A percentile compares a stretch with the other conserved stretches of the same genome.
These are phyloP conservation scores for Trypoxylus dichotomus DNA, from an alignment of 1,140 invertebrate genomes.

Conservation along the genomic window DNA sequence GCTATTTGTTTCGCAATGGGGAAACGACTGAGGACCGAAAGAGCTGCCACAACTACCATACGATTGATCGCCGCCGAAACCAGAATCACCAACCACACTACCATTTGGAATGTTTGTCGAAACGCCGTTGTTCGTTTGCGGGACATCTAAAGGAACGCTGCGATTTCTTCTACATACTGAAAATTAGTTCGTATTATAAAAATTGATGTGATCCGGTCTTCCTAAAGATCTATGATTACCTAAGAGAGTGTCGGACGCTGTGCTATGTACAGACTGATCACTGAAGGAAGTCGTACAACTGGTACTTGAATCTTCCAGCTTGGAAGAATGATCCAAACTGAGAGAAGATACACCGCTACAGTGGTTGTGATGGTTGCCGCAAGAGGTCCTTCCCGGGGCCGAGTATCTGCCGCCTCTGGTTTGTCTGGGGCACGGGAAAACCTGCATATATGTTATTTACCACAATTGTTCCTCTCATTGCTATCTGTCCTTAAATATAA, in stretches of 20 bases:
- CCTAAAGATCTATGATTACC: constrained; percentile 33
- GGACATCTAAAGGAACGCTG: constrained; percentile 46
- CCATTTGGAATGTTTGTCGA: constrained; percentile 34
- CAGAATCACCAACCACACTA: constrained; percentile 47
- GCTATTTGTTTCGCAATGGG: constrained; percentile 9
- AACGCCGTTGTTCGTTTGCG: constrained; percentile 33
- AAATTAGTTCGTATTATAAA: not conserved
- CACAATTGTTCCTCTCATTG: not conserved
- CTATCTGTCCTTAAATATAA: constrained; percentile 23
- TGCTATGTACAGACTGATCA: constrained; percentile 47
- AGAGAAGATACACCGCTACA: constrained; percentile 35
- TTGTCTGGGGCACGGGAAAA: constrained; percentile 48
- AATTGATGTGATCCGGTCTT: not conserved
- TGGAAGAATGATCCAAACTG: constrained; percentile 45
- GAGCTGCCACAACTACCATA: constrained; percentile 39
- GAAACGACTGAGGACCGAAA: constrained; percentile 36
- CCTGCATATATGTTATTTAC: constrained; percentile 34
- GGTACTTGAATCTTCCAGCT: constrained; percentile 46
- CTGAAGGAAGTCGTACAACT: constrained; percentile 47
- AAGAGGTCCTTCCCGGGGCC: constrained; percentile 19
- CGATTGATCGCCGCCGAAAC: constrained; percentile 44
- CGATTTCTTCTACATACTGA: constrained; percentile 32
- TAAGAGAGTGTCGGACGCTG: constrained; percentile 47
- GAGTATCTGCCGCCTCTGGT: constrained; percentile 36
- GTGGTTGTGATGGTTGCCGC: not conserved